A percentile compares a stretch with the other conserved stretches of the same genome.
Conservation (phyloP, 2,113 vertebrate genomes). For the Elanus axillaris region DNA sequence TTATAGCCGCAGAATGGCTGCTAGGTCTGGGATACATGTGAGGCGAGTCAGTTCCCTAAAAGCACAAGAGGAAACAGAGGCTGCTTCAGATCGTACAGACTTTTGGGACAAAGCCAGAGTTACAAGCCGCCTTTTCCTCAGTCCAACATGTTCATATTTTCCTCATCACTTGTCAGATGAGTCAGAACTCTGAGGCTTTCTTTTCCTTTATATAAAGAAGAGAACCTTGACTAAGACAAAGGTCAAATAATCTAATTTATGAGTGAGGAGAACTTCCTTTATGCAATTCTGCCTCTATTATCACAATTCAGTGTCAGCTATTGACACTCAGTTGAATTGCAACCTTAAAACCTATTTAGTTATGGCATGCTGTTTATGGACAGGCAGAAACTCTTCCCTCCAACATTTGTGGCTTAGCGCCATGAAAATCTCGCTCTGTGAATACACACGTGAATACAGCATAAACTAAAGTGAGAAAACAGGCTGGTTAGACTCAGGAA, state of each 20-base stretch:
- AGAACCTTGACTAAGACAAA: constrained; percentile 1
- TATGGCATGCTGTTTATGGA: not conserved
- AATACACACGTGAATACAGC: not conserved
- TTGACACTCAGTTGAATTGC: not conserved
- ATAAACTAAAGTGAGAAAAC: not conserved
- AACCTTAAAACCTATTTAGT: not conserved
- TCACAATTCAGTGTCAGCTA: not conserved
- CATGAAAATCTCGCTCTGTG: not conserved
- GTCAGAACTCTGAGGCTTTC: not conserved
- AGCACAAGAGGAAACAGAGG: not conserved
- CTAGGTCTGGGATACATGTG: not conserved
- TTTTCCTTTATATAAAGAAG: not conserved
- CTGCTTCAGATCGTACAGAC: not conserved
- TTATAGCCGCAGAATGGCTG: not conserved
- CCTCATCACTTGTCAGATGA: not conserved
- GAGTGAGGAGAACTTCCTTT: not conserved
- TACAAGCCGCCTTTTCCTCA: not conserved
- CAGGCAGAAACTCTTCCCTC: not conserved
- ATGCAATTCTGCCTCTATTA: not conserved
- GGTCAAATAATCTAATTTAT: constrained; percentile 41
- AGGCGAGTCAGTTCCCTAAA: not conserved
- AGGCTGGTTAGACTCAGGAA: not conserved
- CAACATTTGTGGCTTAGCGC: not conserved
- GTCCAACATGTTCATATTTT: not conserved
- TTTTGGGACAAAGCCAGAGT: not conserved